Evolutionary conservation across 2,113 vertebrate genomes (phyloP), one percentile per base, ranked within the genome.

Genomic region (Xyliphius kryptos): DNA sequence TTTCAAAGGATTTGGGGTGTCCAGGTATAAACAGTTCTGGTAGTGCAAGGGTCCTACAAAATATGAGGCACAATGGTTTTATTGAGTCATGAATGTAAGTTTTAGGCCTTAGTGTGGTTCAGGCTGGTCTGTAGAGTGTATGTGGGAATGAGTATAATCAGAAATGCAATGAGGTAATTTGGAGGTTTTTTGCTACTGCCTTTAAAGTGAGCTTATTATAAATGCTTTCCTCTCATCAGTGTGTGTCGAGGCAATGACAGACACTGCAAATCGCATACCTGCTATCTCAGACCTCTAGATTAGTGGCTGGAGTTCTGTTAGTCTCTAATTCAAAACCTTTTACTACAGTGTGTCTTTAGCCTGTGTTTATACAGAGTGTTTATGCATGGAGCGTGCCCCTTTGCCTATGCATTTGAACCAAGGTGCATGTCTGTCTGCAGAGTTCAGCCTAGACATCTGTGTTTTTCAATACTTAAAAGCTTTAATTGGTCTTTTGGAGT

Each of bases 301-400:
- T 44, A 75, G 59, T 68, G 69, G 62, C 66, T 71, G 17, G 49
- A 56, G 69, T 52, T 71, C 38, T 63, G 53, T 52, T 37, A 66
- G 66, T 64, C 73, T 75, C 46, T 75, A 75, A 75, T 75, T 72
- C 62, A 13, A 60, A 52, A 54, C 37, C 17, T 59, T 71, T 72
- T 69, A 66, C 73, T 58, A 40, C 62, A 56, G 57, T 66, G 48
- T 63, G 72, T 67, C 63, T 68, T 74, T 71, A 75, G 61, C 58
- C 69, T 75, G 66, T 72, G 67, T 75, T 75, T 75, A 68, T 66
- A 69, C 58, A 63, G 54, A 56, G 55, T 55, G 69, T 71, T 66
- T 71, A 71, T 46, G 73, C 66, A 57, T 73, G 52, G n/a, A 55
- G 32, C 38, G 8, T 66, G 53, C 67, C 58, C 47, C 48, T 67